Base-by-base conservation (phyloP, 2,113 vertebrate species). In the Ophiodon elongatus region DNA sequence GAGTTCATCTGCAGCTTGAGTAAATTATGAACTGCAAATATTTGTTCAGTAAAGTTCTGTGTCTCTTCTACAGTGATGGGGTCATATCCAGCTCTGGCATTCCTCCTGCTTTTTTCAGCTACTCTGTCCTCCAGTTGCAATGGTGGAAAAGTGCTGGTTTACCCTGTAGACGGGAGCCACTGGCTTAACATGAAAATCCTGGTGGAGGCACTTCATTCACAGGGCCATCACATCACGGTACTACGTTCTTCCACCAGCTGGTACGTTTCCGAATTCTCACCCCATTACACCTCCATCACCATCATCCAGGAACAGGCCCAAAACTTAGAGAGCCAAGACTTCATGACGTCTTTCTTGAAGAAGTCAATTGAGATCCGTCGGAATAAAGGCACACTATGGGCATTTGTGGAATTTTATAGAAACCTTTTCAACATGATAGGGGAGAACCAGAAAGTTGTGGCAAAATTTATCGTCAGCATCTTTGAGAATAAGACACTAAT, bases 131-230 rank as follows among this genome's bases (percentile, higher is more conserved):
- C 64, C 56, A 27, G 9, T 0, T 83, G 85, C 11, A 56, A 90
- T n/a, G 73, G 78, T 10, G 89, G 89, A 0, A 90, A 92, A 72
- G 72, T 92, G 6, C 47, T 93, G 39, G 82, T 92, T n/a, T 92
- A 75, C 56, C 91, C 91, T 1, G 1, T 89, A 0, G 91, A 94
- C 27, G 88, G 93, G 14, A 94, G 90, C 45, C 91, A 93, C 66
- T 94, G 93, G 85, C 59, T 94, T 13, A 91, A 91, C 88, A 94
- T 94, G 92, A 79, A 86, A 29, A 69, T 92, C 68, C 66, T 92
- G 27, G 73, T 93, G 62, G 83, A 93, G 52, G 80, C 25, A 0
- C 82, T 91, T 41, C 86, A 93, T 11, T 72, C 85, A 21, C 70
- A 14, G 35, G 88, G 92, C 17, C 89, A 94, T 62, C 21, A 93